Base-by-base conservation (phyloP, 2,888 invertebrate species). In the Luperina testacea region DNA sequence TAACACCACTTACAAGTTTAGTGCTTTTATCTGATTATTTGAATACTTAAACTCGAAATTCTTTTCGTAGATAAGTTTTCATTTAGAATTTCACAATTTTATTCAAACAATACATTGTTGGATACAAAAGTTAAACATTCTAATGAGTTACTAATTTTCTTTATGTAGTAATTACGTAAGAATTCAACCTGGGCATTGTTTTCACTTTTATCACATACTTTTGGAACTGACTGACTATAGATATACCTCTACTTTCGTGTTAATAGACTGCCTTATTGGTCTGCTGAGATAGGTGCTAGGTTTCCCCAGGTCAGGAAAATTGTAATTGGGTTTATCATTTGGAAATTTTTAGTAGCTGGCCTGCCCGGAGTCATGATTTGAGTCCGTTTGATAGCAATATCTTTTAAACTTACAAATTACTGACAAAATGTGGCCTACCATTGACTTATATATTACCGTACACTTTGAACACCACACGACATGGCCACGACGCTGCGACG, bases 11-110 rank as follows among this genome's bases (percentile, higher is more conserved):
- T 27, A 27, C 27, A 61, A 61, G 7, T 61, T 61, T n/a, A n/a
- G n/a, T n/a, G 59, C n/a, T n/a, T 59, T 61, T 27, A 27, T 27
- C 15, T 27, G 61, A 61, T 61, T 61, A 61, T 61, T 61, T 61
- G 15, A 61, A 27, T 61, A n/a, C 24, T n/a, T 57, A 57, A 57
- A n/a, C 57, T 24, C 57, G 11, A 57, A 57, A 57, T 57, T n/a
- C 24, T 57, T 57, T n/a, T n/a, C 8, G 8, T 8, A 20, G 20
- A 53, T 1, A 11, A 45, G 4, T 59, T 59, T n/a, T 59, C 11
- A 59, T n/a, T n/a, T 59, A 59, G n/a, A 59, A 59, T 59, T n/a
- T 59, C 59, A 59, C 59, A 59, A 59, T n/a, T n/a, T 59, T 59
- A n/a, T 59, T n/a, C 59, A 59, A n/a, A 59, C n/a, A 59, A 59